phyloP scores from a whole-genome alignment of 2,888 invertebrate genomes.

The Cerceris ruficornis region DNA sequence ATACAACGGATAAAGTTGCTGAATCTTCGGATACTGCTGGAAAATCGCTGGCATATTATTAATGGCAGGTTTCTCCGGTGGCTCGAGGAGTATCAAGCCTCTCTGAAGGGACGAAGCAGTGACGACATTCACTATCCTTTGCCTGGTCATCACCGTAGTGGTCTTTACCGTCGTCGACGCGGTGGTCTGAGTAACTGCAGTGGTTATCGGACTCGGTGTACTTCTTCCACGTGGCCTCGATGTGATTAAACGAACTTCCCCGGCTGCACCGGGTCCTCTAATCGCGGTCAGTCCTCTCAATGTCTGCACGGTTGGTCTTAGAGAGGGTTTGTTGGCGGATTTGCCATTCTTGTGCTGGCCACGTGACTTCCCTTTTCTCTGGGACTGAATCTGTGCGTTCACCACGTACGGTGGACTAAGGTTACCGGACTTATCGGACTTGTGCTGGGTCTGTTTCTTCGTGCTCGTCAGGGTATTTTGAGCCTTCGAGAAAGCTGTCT shows the following conservation, averaged over 20 bases:
- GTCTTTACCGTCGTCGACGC: slow-evolving; percentile 26
- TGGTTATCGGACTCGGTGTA: slow-evolving; percentile 68
- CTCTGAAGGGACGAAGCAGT: slow-evolving; percentile 77
- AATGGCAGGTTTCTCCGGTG: slow-evolving; percentile 77
- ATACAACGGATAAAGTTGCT: slow-evolving; percentile 87
- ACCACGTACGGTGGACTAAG: slow-evolving; percentile 70
- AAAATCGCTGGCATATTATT: slow-evolving; percentile 87
- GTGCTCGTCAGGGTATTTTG: slow-evolving; percentile 68
- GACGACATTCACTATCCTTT: slow-evolving; percentile 68
- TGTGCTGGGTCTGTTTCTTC: slow-evolving; percentile 84
- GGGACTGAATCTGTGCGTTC: slow-evolving; percentile 68
- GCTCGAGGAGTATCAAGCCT: slow-evolving; percentile 79
- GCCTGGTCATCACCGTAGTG: slow-evolving; percentile 39
- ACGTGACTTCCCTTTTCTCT: slow-evolving; percentile 73
- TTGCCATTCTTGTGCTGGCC: slow-evolving; percentile 79
- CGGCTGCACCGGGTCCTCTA: slow-evolving; percentile 65
- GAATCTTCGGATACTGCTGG: slow-evolving; percentile 89
- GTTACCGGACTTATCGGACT: slow-evolving; percentile 83
- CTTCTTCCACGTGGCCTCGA: slow-evolving; percentile 71
- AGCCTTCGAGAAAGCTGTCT: slow-evolving; percentile 70
- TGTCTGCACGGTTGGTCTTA: slow-evolving; percentile 84
- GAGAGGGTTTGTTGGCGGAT: slow-evolving; percentile 78
- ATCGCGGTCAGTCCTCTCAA: slow-evolving; percentile 83
- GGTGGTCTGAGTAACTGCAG: slow-evolving; percentile 48
- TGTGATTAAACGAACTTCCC: slow-evolving; percentile 65